Conservation (phyloP, 1,140 invertebrate genomes). For the Gonatopus flavifemur region DNA sequence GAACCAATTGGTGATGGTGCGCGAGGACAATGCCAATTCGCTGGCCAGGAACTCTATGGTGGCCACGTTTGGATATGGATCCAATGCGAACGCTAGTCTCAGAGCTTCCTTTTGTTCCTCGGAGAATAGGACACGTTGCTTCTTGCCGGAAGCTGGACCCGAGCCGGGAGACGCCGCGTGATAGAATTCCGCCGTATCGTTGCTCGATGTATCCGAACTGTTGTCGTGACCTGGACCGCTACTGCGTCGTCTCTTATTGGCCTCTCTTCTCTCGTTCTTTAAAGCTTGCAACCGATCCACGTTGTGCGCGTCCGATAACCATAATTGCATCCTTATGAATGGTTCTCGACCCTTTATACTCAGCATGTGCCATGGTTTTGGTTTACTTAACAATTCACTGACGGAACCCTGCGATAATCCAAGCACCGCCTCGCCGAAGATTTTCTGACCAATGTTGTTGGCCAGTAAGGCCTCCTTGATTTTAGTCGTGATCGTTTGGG, state of each 20-base stretch:
- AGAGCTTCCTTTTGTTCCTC: constrained; percentile 98
- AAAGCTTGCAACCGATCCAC: constrained; percentile 83
- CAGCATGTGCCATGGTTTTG: constrained; percentile 99
- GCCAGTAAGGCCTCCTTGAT: constrained; percentile 96
- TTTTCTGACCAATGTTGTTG: constrained; percentile 98
- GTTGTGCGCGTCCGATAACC: constrained; percentile 93
- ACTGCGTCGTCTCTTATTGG: constrained; percentile 81
- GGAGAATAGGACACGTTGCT: constrained; percentile 92
- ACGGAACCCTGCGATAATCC: constrained; percentile 96
- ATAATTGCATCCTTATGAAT: constrained; percentile 97
- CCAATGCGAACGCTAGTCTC: constrained; percentile 87
- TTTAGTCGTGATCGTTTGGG: constrained; percentile 93
- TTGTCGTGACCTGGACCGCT: constrained; percentile 81
- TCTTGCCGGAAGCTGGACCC: constrained; percentile 78
- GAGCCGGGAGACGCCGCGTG: constrained; percentile 81
- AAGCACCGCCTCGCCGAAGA: constrained; percentile 95
- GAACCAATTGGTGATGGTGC: constrained; percentile 99
- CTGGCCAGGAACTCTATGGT: constrained; percentile 94
- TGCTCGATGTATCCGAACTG: constrained; percentile 82
- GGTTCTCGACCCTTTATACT: constrained; percentile 97
- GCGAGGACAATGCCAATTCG: constrained; percentile 87
- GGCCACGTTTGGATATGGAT: constrained; percentile 93
- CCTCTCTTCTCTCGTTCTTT: constrained; percentile 87
- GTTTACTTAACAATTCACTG: constrained; percentile 94
- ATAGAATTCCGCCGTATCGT: constrained; percentile 87